A percentile compares a stretch with the other conserved stretches of the same genome.
These are phyloP conservation scores for Physocephala rufipes DNA, from an alignment of 2,888 invertebrate genomes.

Conservation along the genomic window DNA sequence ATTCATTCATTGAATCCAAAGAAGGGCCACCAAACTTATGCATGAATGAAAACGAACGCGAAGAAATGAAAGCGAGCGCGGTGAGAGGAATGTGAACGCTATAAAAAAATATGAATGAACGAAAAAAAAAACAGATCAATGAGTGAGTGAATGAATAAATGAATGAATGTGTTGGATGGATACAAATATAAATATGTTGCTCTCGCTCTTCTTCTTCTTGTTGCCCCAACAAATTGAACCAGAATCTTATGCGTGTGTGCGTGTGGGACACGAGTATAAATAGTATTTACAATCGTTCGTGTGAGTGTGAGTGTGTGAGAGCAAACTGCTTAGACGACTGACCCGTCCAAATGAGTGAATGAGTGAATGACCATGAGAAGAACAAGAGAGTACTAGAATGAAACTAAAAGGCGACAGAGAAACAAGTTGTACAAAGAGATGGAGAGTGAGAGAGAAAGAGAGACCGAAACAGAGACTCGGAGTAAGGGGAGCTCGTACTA, in stretches of 20 bases:
- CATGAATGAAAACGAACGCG: slow-evolving; percentile 33
- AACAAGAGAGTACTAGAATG: too few species aligned
- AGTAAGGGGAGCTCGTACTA: not conserved
- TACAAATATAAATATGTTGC: not conserved
- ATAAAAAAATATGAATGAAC: too few species aligned
- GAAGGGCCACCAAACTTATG: not conserved
- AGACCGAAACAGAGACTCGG: too few species aligned
- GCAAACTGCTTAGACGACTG: too few species aligned
- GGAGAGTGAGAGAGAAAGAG: not conserved
- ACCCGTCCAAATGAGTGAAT: not conserved
- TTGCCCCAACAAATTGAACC: not conserved
- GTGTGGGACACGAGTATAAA: slow-evolving; percentile 1
- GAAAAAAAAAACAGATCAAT: slow-evolving; percentile 18
- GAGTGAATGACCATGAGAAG: too few species aligned
- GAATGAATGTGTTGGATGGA: not conserved
- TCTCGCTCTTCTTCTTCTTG: not conserved
- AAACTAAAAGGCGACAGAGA: too few species aligned
- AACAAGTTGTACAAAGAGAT: too few species aligned
- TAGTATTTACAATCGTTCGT: not conserved
- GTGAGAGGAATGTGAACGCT: too few species aligned
- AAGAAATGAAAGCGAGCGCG: not conserved
- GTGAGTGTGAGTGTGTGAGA: too few species aligned
- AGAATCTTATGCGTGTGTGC: not conserved
- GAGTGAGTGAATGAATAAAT: slow-evolving; percentile 27
- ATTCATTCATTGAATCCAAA: not conserved